Conservation (phyloP, 2,113 vertebrate species). For the Dendrocopos noguchii region DNA sequence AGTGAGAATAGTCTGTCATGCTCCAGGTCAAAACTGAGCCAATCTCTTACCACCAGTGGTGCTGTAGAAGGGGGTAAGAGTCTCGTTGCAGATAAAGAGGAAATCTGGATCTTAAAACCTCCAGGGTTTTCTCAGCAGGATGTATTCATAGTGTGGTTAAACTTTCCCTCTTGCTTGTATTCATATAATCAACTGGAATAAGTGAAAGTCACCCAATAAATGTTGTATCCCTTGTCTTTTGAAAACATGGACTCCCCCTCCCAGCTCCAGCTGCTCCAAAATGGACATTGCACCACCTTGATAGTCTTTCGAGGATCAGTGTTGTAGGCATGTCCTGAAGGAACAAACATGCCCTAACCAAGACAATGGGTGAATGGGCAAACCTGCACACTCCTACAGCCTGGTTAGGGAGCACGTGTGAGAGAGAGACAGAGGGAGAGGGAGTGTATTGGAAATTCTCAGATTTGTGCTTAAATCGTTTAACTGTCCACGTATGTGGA, state of each 20-base stretch:
- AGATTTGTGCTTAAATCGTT: too few relatives aligned
- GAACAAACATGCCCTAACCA: too few relatives aligned
- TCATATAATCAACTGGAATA: not conserved
- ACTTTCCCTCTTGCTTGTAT: not conserved
- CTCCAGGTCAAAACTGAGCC: not conserved
- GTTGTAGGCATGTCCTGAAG: not conserved
- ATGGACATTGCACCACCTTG: not conserved
- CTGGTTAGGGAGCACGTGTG: too few relatives aligned
- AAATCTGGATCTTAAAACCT: not conserved
- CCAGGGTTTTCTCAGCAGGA: not conserved
- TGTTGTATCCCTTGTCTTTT: not conserved
- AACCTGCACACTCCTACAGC: too few relatives aligned
- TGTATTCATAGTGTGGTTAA: accelerated
- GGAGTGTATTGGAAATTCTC: too few relatives aligned
- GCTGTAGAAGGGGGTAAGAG: not conserved
- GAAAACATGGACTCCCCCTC: not conserved
- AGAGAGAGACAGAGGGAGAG: too few relatives aligned
- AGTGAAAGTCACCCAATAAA: not conserved
- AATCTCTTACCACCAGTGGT: not conserved
- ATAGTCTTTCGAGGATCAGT: not conserved
- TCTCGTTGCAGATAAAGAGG: not conserved
- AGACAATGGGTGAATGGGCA: too few relatives aligned
- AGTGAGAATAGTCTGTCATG: not conserved
- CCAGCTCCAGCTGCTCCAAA: not conserved
- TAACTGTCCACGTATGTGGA: too few relatives aligned